phyloP scores from a whole-genome alignment of 2,888 invertebrate species.

The Omphaloscelis lunosa region DNA sequence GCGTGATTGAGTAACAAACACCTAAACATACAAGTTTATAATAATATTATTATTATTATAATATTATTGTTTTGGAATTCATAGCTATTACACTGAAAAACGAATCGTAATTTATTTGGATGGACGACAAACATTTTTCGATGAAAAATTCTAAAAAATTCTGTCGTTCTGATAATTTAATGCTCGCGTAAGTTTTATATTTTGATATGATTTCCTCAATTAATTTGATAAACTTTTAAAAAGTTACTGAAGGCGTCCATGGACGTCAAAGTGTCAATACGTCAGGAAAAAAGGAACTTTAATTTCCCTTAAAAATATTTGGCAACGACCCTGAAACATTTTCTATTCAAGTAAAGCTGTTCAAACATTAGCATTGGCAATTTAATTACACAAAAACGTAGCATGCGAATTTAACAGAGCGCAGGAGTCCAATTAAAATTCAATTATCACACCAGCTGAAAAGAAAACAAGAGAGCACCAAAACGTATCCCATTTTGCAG shows the following conservation, averaged over 20 bases:
- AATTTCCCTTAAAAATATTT: constrained; percentile 28
- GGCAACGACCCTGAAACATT: neutral
- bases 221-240: constrained; percentile 9
- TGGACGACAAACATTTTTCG: neutral
- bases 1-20: neutral
- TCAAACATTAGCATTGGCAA: constrained; percentile 10
- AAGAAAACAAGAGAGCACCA: constrained; percentile 30
- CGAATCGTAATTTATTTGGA: neutral
- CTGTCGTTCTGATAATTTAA: neutral
- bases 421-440: constrained; percentile 38
- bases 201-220: constrained; percentile 7
- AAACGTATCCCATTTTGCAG: constrained; percentile 24
- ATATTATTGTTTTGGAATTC: neutral
- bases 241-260: constrained; percentile 1
- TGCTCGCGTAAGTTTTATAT: neutral
- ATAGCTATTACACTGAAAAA: neutral
- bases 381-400: constrained; percentile 19
- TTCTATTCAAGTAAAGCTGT: constrained; percentile 16
- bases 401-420: constrained; percentile 1
- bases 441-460: constrained; percentile 27
- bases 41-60: too few species aligned
- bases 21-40: neutral
- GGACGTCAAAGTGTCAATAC: constrained; percentile 37
- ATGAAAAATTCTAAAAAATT: too few species aligned
- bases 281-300: constrained; percentile 10